Evolutionary conservation across 2,888 invertebrate species (phyloP).

Genomic region (Drosophila hawaiiensis): DNA sequence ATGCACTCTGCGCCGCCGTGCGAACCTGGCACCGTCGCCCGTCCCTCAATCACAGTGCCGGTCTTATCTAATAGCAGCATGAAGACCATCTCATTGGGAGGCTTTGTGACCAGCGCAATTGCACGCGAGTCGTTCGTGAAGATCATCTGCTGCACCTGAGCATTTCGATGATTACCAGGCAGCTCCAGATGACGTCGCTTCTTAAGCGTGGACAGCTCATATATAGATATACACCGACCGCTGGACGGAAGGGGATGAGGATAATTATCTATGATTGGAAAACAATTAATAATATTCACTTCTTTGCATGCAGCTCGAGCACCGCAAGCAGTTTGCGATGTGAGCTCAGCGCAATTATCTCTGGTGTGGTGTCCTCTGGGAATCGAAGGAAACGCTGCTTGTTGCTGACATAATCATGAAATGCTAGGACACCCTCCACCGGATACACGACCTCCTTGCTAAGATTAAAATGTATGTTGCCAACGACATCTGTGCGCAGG

Average conservation of each 20-base stretch:
- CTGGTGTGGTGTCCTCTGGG: conserved; percentile 80
- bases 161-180: conserved; percentile 86
- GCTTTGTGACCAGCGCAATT: conserved; percentile 91
- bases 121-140: conserved; percentile 93
- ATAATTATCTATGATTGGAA: not conserved
- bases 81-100: conserved; percentile 89
- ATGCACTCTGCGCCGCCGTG: conserved; percentile 80
- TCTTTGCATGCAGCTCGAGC: conserved; percentile 74
- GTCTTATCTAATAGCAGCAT: conserved; percentile 92
- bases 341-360: conserved; percentile 81
- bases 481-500: conserved; percentile 86
- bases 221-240: conserved; percentile 85
- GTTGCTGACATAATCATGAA: conserved; percentile 90
- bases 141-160: conserved; percentile 64
- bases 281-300: conserved; percentile 45
- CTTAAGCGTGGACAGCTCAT: conserved; percentile 90
- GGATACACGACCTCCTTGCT: conserved; percentile 93
- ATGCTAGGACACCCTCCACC: conserved; percentile 90
- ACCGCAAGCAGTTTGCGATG: conserved; percentile 83
- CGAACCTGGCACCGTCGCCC: conserved; percentile 76
- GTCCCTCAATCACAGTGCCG: conserved; percentile 86
- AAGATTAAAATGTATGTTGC: conserved; percentile 90
- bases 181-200: conserved; percentile 89
- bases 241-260: conserved; percentile 22
- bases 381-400: conserved; percentile 89